These are phyloP conservation scores for Argyrosomus regius DNA, from an alignment of 2,797 vertebrate genomes.

Conservation along the genomic window DNA sequence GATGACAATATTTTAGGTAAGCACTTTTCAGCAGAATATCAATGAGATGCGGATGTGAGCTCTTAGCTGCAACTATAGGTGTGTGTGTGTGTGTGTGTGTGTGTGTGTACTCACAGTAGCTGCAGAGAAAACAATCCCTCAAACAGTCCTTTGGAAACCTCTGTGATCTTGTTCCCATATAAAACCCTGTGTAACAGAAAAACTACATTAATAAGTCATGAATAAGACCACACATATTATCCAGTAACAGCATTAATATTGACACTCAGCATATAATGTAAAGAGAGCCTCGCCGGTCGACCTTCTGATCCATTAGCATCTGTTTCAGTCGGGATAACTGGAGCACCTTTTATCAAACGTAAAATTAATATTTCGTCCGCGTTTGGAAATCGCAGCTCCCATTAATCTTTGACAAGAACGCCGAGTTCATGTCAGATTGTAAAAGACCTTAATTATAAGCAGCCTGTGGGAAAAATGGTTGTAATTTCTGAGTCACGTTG, in stretches of 20 bases:
- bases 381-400: not conserved
- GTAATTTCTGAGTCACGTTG: not conserved
- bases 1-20: slow-evolving; percentile 59
- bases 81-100: slow-evolving; percentile 14
- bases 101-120: slow-evolving; percentile 90
- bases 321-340: not conserved
- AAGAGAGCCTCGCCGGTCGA: not conserved
- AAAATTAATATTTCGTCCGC: slow-evolving; percentile 4
- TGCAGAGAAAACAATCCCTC: slow-evolving; percentile 97
- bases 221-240: slow-evolving; percentile 18
- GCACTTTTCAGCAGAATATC: slow-evolving; percentile 63
- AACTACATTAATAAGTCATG: slow-evolving; percentile 36
- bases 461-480: not conserved
- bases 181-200: slow-evolving; percentile 89
- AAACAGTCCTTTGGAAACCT: slow-evolving; percentile 95
- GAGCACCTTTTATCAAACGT: slow-evolving; percentile 4
- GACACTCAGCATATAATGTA: not conserved
- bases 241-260: not conserved
- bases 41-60: slow-evolving; percentile 56
- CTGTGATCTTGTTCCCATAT: slow-evolving; percentile 98
- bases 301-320: not conserved
- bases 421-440: slow-evolving; percentile 6
- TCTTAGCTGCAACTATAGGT: slow-evolving; percentile 5
- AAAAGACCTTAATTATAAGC: not conserved
- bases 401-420: slow-evolving; percentile 7